Base-by-base conservation (phyloP, 1,140 invertebrate species). In the Tyrophagus putrescentiae region DNA sequence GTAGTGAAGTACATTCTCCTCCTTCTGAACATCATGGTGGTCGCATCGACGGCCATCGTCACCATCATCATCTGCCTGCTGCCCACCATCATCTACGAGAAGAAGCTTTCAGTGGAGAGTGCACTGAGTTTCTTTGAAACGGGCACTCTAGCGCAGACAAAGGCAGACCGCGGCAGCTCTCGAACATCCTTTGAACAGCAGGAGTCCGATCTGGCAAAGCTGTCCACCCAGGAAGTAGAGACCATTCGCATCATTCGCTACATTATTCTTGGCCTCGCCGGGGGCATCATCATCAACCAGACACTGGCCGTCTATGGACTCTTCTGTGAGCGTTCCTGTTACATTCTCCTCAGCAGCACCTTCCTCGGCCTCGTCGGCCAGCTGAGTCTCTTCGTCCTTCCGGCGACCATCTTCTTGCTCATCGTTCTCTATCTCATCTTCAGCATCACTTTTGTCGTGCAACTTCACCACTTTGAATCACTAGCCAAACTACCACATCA, bases 251-350 rank as follows among this genome's bases (percentile, higher is more conserved):
- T 31, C 13, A 27, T 54, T 54, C 52, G 52, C n/a, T 54, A 32
- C 25, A 11, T 54, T 16, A 54, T 54, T 23, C 16, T 54, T 3
- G 52, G 13, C 16, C 25, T 54, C 32, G 32, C 52, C 18, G 13
- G 31, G 39, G 32, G 13, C n/a, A 54, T 54, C 52, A 54, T 54
- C n/a, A n/a, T 54, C 16, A 54, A 54, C 25, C 52, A 54, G 13
- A 54, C 52, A 29, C 39, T 54, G 31, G 52, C 52, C 13, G 52
- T 54, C 3, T 54, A 54, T 54, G 52, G 52, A 9, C 16, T 54
- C 13, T 54, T 54, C 21, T 13, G 25, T 11, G 52, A 54, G 25
- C 52, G 28, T n/a, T n/a, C 52, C 4, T 54, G 13, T 54, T 3
- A 54, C 13, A 31, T 54, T 21, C 28, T 54, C 16, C 32, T 29